Evolutionary conservation across 2,113 vertebrate genomes (phyloP).

Genomic region (Ptilorrhoa leucosticta): DNA sequence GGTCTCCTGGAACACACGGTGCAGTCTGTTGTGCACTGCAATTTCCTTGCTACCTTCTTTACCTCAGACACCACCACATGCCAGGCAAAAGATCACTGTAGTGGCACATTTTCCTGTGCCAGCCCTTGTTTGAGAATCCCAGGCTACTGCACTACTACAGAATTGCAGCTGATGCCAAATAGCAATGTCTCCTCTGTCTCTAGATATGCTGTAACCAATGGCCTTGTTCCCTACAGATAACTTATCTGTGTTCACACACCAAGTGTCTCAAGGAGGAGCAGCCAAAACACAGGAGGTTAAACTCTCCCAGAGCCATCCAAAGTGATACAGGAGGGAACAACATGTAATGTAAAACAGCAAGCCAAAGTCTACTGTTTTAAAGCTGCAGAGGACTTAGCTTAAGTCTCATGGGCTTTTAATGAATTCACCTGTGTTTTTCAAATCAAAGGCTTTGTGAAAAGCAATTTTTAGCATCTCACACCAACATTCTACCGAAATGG

Average conservation of each 20-base stretch:
- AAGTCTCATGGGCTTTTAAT: background rate
- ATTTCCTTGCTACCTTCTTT: background rate
- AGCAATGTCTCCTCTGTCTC: background rate
- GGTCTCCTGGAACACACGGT: fast-evolving
- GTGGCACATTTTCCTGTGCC: background rate
- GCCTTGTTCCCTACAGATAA: background rate
- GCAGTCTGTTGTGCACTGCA: background rate
- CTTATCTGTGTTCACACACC: background rate
- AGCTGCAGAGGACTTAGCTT: background rate
- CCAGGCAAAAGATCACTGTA: background rate
- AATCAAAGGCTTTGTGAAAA: background rate
- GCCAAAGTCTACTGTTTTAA: background rate
- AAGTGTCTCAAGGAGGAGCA: background rate
- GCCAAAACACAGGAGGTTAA: background rate
- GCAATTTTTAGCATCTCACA: background rate
- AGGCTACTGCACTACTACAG: background rate
- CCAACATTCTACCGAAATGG: background rate
- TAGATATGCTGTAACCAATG: background rate
- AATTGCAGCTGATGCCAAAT: background rate
- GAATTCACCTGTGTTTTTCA: background rate
- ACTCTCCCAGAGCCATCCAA: background rate
- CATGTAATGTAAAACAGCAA: background rate
- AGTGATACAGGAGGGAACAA: background rate
- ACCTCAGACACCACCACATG: background rate
- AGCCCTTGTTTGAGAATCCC: background rate